Percentiles rank a stretch among this genome's conserved stretches.
Conservation (phyloP, 1,140 invertebrate species). For the Calosoma granatense region DNA sequence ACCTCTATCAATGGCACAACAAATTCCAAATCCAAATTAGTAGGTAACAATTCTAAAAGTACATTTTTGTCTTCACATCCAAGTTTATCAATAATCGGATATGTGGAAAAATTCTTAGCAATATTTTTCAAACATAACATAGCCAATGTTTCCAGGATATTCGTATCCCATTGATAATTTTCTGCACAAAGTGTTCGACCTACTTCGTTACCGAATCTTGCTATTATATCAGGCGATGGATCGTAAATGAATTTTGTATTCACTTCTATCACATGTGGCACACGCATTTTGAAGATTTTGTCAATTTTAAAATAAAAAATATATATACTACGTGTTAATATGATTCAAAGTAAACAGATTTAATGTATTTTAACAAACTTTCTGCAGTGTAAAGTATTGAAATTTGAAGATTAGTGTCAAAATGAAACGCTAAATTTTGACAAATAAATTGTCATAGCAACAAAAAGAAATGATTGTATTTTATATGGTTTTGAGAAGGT, state of each 20-base stretch:
- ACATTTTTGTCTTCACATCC: background rate
- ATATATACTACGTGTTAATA: too few relatives aligned
- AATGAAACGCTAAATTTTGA: too few relatives aligned
- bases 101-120: background rate
- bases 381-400: too few relatives aligned
- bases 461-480: too few relatives aligned
- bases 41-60: background rate
- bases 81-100: background rate
- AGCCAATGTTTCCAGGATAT: background rate
- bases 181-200: background rate
- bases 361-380: too few relatives aligned
- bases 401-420: too few relatives aligned
- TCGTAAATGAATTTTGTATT: background rate
- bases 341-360: too few relatives aligned
- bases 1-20: background rate
- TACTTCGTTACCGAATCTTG: background rate
- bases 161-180: background rate
- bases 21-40: background rate
- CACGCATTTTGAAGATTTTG: constrained; percentile 1
- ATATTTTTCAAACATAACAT: background rate
- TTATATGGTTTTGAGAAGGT: too few relatives aligned
- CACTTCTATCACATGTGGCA: background rate
- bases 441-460: too few relatives aligned
- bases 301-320: too few relatives aligned
- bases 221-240: background rate